Percentiles rank a stretch among this genome's conserved stretches.
These are phyloP conservation scores for Pseudochirops corinnae DNA, from an alignment of 2,797 vertebrate genomes.

Conservation along the genomic window DNA sequence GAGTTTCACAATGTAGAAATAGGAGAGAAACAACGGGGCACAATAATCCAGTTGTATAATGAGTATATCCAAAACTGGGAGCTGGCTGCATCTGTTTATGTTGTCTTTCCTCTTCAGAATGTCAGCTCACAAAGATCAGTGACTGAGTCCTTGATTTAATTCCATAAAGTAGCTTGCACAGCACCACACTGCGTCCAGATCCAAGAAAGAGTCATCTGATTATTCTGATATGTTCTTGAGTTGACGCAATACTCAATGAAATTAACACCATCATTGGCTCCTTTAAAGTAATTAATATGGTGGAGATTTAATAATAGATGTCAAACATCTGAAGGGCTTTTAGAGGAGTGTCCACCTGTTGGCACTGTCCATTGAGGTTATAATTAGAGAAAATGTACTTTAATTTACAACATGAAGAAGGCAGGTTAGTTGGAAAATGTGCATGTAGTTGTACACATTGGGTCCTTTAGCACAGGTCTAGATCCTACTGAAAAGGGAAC, in stretches of 20 bases:
- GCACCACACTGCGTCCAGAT: fast-evolving
- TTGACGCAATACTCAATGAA: neutral
- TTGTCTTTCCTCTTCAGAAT: neutral
- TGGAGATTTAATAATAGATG: neutral
- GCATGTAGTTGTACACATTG: neutral
- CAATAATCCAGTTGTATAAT: neutral
- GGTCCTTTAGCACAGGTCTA: neutral
- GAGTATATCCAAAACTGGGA: neutral
- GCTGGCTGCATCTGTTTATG: fast-evolving
- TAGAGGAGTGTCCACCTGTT: neutral
- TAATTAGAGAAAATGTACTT: neutral
- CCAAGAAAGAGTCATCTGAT: neutral
- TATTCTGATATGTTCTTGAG: neutral
- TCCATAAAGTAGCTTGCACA: neutral
- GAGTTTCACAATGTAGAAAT: neutral
- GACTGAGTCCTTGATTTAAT: neutral
- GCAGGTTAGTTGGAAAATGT: neutral
- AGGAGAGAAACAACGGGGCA: neutral
- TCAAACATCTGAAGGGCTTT: neutral
- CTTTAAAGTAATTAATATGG: neutral
- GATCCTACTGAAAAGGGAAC: neutral
- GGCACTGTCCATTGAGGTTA: neutral
- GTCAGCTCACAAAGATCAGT: neutral
- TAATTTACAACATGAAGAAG: neutral
- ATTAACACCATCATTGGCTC: neutral